Evolutionary conservation across 2,797 vertebrate genomes (phyloP), one percentile per base, ranked within the genome.

Genomic region (Basileuterus tristriatus): DNA sequence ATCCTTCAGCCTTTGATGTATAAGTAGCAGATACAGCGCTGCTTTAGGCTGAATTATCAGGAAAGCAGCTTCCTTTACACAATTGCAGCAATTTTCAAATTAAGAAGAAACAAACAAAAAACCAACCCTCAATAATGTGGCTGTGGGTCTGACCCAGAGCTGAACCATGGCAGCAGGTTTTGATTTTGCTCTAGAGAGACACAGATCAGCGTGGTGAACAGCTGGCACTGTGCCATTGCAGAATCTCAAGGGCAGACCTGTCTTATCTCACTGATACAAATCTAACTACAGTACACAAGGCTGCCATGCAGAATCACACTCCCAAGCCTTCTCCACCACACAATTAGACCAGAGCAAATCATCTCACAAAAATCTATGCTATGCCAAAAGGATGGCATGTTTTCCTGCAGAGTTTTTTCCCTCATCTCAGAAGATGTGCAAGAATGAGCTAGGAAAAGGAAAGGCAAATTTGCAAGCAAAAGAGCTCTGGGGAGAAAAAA

Each of bases 221-320:
- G 94, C 89, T 97, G 96, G 95, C 94, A 72, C 77, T 1, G 5
- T 64, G 96, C 93, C 96, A 95, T 74, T 1, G 3, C 77, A 77
- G 83, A 90, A 88, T 96, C 94, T 96, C 91, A 94, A 95, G 96
- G 89, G 95, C 91, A 96, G 87, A 82, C 74, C 85, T 95, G 92
- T 93, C 94, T 5, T 91, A 79, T 77, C 93, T 93, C 77, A 19
- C 83, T 72, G 83, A 93, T 77, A 93, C 87, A 90, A 94, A 91
- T 81, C 80, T 74, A 86, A 94, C 89, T n/a, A 72, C 74, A 2
- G 1, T 63, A 74, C 83, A 17, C 4, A 2, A 50, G 74, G 70
- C 80, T 93, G 82, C 76, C 71, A 43, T 19, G 63, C 87, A 83
- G 64, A 90, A 72, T 67, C 12, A 9, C 22, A 2, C 76, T 86